phyloP scores from a whole-genome alignment of 1,140 invertebrate species.

The Telenomus remus region DNA sequence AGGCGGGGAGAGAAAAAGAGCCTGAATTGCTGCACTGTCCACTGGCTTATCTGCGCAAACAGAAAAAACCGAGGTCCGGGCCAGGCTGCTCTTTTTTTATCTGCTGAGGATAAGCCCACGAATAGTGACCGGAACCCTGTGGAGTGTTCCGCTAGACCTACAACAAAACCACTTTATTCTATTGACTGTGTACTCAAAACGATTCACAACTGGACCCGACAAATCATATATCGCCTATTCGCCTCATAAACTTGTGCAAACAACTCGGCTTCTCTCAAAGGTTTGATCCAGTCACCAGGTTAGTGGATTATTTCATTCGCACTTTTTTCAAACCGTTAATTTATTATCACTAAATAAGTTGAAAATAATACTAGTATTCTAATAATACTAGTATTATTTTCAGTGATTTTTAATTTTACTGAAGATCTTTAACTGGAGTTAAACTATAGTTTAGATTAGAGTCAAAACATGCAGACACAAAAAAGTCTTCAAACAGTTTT shows the following conservation, averaged over 20 bases:
- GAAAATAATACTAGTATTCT: too few relatives aligned
- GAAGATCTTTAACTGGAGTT: too few relatives aligned
- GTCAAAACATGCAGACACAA: too few relatives aligned
- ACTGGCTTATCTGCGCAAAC: conserved; percentile 73
- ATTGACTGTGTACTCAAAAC: conserved; percentile 50
- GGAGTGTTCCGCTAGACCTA: conserved; percentile 35
- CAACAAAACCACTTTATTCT: conserved; percentile 56
- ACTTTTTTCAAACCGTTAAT: too few relatives aligned
- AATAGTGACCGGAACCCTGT: conserved; percentile 55
- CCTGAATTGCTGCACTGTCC: conserved; percentile 70
- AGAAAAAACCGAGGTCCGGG: conserved; percentile 60
- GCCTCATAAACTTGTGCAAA: conserved; percentile 44
- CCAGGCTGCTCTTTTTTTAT: conserved; percentile 50
- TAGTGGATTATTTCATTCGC: too few relatives aligned
- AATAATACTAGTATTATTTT: too few relatives aligned
- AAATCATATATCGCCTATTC: conserved; percentile 44
- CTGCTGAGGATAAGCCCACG: conserved; percentile 40
- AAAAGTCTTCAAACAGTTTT: too few relatives aligned
- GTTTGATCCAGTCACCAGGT: too few relatives aligned
- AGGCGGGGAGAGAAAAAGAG: conserved; percentile 63
- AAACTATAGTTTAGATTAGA: too few relatives aligned
- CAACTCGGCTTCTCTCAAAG: conserved; percentile 16
- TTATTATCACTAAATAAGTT: too few relatives aligned
- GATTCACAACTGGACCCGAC: conserved; percentile 42
- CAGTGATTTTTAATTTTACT: too few relatives aligned